Percentiles rank a stretch among this genome's conserved stretches.
Conservation (phyloP, 2,888 invertebrate species). For the Anodontia alba region DNA sequence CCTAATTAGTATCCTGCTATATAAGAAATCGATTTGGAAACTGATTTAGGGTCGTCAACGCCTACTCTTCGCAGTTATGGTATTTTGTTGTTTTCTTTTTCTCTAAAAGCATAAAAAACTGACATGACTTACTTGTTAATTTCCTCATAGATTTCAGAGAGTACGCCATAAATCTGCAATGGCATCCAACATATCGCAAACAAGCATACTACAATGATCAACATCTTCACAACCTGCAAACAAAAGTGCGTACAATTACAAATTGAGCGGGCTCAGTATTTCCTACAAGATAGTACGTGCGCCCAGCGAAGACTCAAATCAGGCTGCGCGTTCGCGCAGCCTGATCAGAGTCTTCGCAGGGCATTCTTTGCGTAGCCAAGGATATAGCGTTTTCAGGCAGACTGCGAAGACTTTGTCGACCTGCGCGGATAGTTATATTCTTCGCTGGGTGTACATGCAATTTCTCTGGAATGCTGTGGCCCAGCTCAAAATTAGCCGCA, state of each 20-base stretch:
- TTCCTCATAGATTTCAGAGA: constrained; percentile 77
- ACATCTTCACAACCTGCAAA: constrained; percentile 84
- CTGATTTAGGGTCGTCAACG: too few species aligned
- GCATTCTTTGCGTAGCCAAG: not conserved
- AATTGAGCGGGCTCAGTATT: not conserved
- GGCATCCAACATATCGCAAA: constrained; percentile 86
- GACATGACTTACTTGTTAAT: constrained; percentile 79
- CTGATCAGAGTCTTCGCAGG: not conserved
- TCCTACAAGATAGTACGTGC: not conserved
- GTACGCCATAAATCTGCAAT: constrained; percentile 85
- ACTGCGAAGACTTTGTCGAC: not conserved
- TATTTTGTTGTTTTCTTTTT: too few species aligned
- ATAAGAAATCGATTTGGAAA: too few species aligned
- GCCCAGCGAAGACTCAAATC: not conserved
- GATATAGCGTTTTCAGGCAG: not conserved
- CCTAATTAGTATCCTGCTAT: too few species aligned
- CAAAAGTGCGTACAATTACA: not conserved
- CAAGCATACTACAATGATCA: constrained; percentile 85
- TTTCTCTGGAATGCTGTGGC: too few species aligned
- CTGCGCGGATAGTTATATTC: too few species aligned
- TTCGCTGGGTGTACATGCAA: too few species aligned
- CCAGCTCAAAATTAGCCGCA: too few species aligned
- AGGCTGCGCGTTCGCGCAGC: not conserved
- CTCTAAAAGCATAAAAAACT: too few species aligned
- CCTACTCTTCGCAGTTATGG: too few species aligned